These are phyloP conservation scores for Cynaeus angustus DNA, from an alignment of 2,888 invertebrate species.

Conservation along the genomic window DNA sequence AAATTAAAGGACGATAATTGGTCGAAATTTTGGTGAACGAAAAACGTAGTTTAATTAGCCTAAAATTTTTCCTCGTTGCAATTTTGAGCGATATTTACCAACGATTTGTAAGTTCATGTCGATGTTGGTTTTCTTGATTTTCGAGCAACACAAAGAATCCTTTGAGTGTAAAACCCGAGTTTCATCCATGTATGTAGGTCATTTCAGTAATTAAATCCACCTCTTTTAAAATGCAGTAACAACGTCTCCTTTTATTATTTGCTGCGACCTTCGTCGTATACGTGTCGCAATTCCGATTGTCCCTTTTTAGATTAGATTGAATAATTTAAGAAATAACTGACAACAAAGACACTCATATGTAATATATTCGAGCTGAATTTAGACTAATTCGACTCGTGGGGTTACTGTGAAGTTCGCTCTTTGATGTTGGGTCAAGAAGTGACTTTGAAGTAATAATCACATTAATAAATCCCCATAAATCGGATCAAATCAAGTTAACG, in stretches of 20 bases:
- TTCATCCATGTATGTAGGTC: slow-evolving; percentile 32
- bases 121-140: slow-evolving; percentile 22
- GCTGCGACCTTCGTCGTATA: slow-evolving; percentile 29
- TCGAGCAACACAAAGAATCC: slow-evolving; percentile 31
- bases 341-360: slow-evolving; percentile 34
- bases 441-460: slow-evolving; percentile 34
- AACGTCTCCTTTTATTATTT: slow-evolving; percentile 39
- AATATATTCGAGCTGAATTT: slow-evolving; percentile 11
- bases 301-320: slow-evolving; percentile 45
- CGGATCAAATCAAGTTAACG: slow-evolving; percentile 10
- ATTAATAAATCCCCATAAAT: slow-evolving; percentile 38
- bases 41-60: too few species aligned
- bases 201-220: slow-evolving; percentile 21
- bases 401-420: slow-evolving; percentile 20
- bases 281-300: slow-evolving; percentile 45
- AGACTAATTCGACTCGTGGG: slow-evolving; percentile 25
- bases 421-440: slow-evolving; percentile 40
- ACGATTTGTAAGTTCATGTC: slow-evolving; percentile 25
- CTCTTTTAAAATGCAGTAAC: slow-evolving; percentile 38
- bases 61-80: too few species aligned
- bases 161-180: slow-evolving; percentile 21
- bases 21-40: too few species aligned
- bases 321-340: slow-evolving; percentile 37
- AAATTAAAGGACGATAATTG: too few species aligned
- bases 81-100: too few species aligned